Conservation (phyloP, 2,113 vertebrate genomes). For the Raja brachyura region DNA sequence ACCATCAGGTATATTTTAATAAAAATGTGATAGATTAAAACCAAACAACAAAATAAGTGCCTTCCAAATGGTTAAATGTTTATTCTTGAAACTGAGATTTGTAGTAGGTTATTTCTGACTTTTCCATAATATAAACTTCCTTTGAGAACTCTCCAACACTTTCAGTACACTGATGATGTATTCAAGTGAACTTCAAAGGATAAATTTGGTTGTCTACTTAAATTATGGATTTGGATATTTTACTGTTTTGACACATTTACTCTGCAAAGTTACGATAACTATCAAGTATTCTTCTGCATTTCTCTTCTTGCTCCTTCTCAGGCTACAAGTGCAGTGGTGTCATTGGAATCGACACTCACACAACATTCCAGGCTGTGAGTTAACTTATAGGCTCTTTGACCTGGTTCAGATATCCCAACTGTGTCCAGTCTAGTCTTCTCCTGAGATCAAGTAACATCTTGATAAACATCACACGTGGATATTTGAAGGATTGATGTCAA, state of each 20-base stretch:
- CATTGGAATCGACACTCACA: not conserved
- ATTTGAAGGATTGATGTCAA: not conserved
- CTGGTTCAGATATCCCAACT: not conserved
- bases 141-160: not conserved
- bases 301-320: not conserved
- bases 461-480: not conserved
- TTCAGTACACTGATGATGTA: not conserved
- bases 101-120: not conserved
- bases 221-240: not conserved
- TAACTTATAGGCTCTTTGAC: not conserved
- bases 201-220: not conserved
- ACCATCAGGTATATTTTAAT: not conserved
- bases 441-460: too few species aligned
- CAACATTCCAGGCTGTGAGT: not conserved
- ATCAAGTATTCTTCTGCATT: not conserved
- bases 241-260: not conserved
- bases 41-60: not conserved
- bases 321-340: not conserved
- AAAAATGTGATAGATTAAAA: not conserved
- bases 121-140: not conserved
- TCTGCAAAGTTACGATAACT: not conserved
- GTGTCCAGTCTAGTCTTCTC: not conserved
- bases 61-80: not conserved
- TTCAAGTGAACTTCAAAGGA: not conserved
- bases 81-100: not conserved